These are phyloP conservation scores for Euura lappo DNA, from an alignment of 1,140 invertebrate species.

Conservation along the genomic window DNA sequence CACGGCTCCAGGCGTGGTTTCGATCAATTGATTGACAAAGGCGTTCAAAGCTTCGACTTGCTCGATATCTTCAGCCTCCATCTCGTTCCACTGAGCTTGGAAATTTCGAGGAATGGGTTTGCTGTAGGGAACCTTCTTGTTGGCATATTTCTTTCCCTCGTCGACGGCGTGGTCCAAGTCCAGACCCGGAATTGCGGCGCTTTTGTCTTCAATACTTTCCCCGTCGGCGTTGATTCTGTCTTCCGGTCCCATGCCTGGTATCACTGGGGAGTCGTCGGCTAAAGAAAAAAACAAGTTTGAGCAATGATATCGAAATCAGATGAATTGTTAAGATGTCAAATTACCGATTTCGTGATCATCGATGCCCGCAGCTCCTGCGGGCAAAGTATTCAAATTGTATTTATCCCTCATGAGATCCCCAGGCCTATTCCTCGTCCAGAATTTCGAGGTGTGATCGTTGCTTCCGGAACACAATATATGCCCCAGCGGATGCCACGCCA, in stretches of 20 bases:
- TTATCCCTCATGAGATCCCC: slow-evolving; percentile 98
- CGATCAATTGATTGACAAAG: slow-evolving; percentile 72
- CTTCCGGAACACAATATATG: slow-evolving; percentile 98
- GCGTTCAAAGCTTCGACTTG: slow-evolving; percentile 64
- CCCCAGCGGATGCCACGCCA: slow-evolving; percentile 99
- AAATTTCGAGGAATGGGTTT: slow-evolving; percentile 96
- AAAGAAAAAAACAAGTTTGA: slow-evolving; percentile 28
- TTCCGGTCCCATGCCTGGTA: slow-evolving; percentile 96
- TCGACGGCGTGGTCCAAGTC: slow-evolving; percentile 80
- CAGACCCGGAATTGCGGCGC: slow-evolving; percentile 78
- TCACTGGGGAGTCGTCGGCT: slow-evolving; percentile 77
- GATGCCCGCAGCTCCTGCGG: slow-evolving; percentile 72
- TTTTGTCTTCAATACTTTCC: slow-evolving; percentile 50
- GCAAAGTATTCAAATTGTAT: slow-evolving; percentile 93
- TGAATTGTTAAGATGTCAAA: slow-evolving; percentile 25
- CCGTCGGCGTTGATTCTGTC: slow-evolving; percentile 78
- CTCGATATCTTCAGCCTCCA: slow-evolving; percentile 67
- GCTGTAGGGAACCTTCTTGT: slow-evolving; percentile 88
- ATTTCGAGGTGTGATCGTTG: slow-evolving; percentile 98
- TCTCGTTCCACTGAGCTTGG: slow-evolving; percentile 94
- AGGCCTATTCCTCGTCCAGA: slow-evolving; percentile 98
- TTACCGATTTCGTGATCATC: slow-evolving; percentile 77
- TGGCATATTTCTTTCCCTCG: slow-evolving; percentile 69
- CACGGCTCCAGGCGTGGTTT: slow-evolving; percentile 73
- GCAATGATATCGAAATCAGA: slow-evolving; percentile 11